Percentiles rank a stretch among this genome's conserved stretches.
Evolutionary conservation across 2,888 invertebrate genomes (phyloP).

Genomic region (Acrobasis consociella): DNA sequence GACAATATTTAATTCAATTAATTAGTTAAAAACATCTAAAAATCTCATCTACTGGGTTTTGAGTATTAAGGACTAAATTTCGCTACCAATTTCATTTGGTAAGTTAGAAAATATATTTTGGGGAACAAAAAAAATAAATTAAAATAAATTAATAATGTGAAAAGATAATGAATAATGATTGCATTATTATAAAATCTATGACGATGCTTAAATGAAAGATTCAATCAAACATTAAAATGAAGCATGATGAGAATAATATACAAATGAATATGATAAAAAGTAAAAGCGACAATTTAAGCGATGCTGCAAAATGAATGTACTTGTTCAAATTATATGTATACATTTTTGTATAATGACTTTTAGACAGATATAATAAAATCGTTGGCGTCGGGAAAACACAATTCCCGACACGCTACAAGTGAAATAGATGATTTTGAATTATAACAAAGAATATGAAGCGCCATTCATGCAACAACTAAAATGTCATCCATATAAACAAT

Average conservation of each 20-base stretch:
- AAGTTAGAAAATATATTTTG: conserved; percentile 21
- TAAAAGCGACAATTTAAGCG: no score
- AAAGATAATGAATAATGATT: no score
- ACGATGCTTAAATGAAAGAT: no score
- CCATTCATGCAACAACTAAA: background rate
- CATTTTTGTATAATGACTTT: no score
- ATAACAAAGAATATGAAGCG: background rate
- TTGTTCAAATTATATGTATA: no score
- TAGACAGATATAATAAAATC: no score
- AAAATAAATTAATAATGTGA: background rate
- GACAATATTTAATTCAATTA: conserved; percentile 57
- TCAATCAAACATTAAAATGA: no score
- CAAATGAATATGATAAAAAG: no score
- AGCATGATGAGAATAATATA: no score
- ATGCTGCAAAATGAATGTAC: no score
- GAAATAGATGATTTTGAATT: background rate
- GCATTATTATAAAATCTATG: no score
- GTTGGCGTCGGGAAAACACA: no score
- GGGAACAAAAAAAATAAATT: background rate
- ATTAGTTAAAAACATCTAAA: conserved; percentile 33
- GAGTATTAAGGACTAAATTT: conserved; percentile 52
- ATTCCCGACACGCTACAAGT: background rate
- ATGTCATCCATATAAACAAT: conserved; percentile 27
- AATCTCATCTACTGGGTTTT: conserved; percentile 28
- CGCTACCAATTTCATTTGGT: conserved; percentile 65